A percentile compares a stretch with the other conserved stretches of the same genome.
Evolutionary conservation across 2,888 invertebrate species (phyloP).

Genomic region (Phanerotoma sp.): DNA sequence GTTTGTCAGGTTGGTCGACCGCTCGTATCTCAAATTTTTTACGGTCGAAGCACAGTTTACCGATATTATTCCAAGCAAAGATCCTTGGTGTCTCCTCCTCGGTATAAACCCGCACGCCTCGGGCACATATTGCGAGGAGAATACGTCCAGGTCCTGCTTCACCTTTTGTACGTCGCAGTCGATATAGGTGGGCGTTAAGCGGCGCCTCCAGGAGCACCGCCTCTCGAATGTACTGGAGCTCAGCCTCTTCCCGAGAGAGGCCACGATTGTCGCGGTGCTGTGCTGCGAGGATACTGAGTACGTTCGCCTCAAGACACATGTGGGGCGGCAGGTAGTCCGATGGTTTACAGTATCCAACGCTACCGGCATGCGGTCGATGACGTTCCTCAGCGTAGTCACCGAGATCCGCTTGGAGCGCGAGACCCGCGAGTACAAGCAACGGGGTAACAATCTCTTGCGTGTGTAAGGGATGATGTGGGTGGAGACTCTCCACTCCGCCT

Average conservation of each 20-base stretch:
- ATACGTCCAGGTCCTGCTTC: conserved; percentile 78
- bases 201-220: conserved; percentile 81
- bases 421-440: conserved; percentile 79
- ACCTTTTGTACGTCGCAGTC: conserved; percentile 75
- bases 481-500: conserved; percentile 55
- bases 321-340: conserved; percentile 82
- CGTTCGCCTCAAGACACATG: conserved; percentile 56
- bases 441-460: conserved; percentile 70
- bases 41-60: conserved; percentile 92
- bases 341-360: conserved; percentile 71
- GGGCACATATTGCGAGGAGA: conserved; percentile 88
- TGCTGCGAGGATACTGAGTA: conserved; percentile 49
- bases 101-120: conserved; percentile 85
- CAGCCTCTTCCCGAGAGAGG: conserved; percentile 77
- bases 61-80: conserved; percentile 95
- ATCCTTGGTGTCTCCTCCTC: conserved; percentile 64
- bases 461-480: conserved; percentile 55
- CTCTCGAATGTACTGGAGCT: conserved; percentile 86
- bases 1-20: conserved; percentile 75
- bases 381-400: conserved; percentile 72
- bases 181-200: conserved; percentile 87
- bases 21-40: conserved; percentile 97
- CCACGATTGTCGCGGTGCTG: conserved; percentile 79
- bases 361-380: conserved; percentile 49
- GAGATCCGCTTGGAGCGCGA: conserved; percentile 90